A percentile compares a stretch with the other conserved stretches of the same genome.
Evolutionary conservation across 2,888 invertebrate genomes (phyloP).

Genomic region (Morpho achilles): DNA sequence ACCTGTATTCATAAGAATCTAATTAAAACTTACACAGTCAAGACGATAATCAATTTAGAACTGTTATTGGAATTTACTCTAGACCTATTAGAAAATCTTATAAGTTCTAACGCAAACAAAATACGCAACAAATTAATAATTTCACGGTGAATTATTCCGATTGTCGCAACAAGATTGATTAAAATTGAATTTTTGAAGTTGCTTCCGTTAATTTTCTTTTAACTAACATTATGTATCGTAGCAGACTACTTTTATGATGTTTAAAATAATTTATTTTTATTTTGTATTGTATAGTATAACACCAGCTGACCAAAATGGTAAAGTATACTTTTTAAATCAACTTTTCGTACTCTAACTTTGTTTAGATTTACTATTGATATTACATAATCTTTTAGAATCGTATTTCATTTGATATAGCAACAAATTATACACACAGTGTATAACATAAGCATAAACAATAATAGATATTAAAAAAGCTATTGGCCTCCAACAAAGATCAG

Average conservation of each 20-base stretch:
- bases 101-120: neutral
- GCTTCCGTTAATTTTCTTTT: slow-evolving; percentile 6
- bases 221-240: slow-evolving; percentile 7
- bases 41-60: too few species aligned
- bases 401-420: too few species aligned
- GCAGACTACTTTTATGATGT: slow-evolving; percentile 18
- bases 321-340: slow-evolving; percentile 14
- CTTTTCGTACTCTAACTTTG: too few species aligned
- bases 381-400: too few species aligned
- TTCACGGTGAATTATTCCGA: slow-evolving; percentile 49
- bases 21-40: too few species aligned
- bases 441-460: too few species aligned
- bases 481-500: too few species aligned
- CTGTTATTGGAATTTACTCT: too few species aligned
- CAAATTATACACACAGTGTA: too few species aligned
- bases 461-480: too few species aligned
- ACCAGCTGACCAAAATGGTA: slow-evolving; percentile 38
- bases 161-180: slow-evolving; percentile 17
- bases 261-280: slow-evolving; percentile 23
- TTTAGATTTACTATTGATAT: too few species aligned
- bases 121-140: slow-evolving; percentile 39
- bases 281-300: slow-evolving; percentile 28
- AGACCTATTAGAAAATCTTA: slow-evolving; percentile 1
- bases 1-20: too few species aligned
- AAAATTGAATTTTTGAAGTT: neutral